These are phyloP conservation scores for Dasyornis broadbenti DNA, from an alignment of 2,113 vertebrate species.

Conservation along the genomic window DNA sequence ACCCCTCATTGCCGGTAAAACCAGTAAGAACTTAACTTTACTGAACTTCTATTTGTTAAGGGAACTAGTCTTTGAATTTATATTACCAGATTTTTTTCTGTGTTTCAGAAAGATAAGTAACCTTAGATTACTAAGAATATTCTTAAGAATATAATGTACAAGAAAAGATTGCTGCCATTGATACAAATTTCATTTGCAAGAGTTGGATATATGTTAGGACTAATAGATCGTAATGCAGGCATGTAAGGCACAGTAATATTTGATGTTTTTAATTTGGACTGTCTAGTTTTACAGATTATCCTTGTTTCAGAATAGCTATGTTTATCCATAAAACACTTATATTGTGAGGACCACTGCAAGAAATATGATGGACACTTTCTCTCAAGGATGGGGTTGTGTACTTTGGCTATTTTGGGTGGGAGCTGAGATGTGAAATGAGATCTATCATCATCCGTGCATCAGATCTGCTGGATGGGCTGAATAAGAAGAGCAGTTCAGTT, in stretches of 20 bases:
- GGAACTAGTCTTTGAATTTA: neutral
- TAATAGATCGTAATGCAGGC: neutral
- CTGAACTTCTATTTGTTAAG: neutral
- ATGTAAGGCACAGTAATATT: neutral
- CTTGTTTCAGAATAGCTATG: neutral
- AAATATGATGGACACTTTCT: neutral
- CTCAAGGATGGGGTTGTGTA: neutral
- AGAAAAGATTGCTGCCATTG: neutral
- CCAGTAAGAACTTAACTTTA: neutral
- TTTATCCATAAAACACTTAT: neutral
- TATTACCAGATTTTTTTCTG: neutral
- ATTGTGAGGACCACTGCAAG: neutral
- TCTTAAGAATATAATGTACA: neutral
- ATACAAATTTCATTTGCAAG: neutral
- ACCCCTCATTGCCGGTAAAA: neutral
- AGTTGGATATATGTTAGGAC: neutral
- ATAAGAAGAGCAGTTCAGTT: neutral
- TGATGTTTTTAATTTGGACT: neutral
- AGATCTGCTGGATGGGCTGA: neutral
- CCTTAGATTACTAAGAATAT: neutral
- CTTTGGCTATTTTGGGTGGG: neutral
- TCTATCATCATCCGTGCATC: neutral
- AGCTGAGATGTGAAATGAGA: neutral
- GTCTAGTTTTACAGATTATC: neutral
- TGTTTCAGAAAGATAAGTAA: neutral